Percentiles rank a stretch among this genome's conserved stretches.
phyloP scores from a whole-genome alignment of 2,888 invertebrate species.

The Acronicta psi region DNA sequence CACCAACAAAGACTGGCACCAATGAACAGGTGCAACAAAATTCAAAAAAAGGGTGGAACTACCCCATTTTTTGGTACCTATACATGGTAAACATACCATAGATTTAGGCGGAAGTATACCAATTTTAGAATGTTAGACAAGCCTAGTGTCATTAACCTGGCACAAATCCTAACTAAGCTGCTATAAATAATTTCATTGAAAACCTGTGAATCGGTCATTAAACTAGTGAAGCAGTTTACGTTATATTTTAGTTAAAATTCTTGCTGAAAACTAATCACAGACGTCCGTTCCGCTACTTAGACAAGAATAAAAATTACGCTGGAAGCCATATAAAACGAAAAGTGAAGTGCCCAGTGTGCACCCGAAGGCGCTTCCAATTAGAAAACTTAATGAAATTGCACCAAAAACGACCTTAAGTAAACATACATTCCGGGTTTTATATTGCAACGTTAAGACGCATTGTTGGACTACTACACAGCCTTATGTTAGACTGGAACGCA shows the following conservation, averaged over 20 bases:
- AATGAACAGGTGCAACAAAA: too few relatives aligned
- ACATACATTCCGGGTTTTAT: slow-evolving; percentile 55
- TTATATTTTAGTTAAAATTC: slow-evolving; percentile 8
- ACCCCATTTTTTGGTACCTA: too few relatives aligned
- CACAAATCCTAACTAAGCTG: too few relatives aligned
- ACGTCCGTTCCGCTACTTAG: slow-evolving; percentile 49
- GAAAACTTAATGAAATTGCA: slow-evolving; percentile 65
- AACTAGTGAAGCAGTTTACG: background rate
- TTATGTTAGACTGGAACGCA: slow-evolving; percentile 41
- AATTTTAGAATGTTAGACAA: too few relatives aligned
- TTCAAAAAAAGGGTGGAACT: too few relatives aligned
- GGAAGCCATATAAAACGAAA: slow-evolving; percentile 29
- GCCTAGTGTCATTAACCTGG: too few relatives aligned
- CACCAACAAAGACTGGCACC: too few relatives aligned
- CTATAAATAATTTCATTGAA: too few relatives aligned
- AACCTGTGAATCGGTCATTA: too few relatives aligned
- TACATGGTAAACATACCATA: too few relatives aligned
- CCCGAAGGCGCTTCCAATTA: slow-evolving; percentile 52
- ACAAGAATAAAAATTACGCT: slow-evolving; percentile 35
- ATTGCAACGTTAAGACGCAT: slow-evolving; percentile 49
- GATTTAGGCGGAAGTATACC: too few relatives aligned
- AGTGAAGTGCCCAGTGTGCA: slow-evolving; percentile 26
- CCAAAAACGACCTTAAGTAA: slow-evolving; percentile 59
- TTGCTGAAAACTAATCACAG: slow-evolving; percentile 24
- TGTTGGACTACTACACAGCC: slow-evolving; percentile 43